Conservation (phyloP, 2,888 invertebrate species). For the Sesamia inferens region DNA sequence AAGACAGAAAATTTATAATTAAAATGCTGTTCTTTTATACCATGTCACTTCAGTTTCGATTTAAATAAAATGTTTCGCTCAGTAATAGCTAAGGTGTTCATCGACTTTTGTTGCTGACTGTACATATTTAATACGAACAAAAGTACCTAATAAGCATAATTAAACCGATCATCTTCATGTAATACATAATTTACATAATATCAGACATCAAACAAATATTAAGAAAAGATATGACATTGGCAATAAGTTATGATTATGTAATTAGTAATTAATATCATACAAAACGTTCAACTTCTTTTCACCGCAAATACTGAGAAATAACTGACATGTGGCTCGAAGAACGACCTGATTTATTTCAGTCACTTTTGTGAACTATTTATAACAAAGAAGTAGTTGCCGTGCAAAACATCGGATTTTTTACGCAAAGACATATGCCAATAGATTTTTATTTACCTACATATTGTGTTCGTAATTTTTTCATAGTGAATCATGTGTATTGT, state of each 20-base stretch:
- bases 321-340: conserved; percentile 26
- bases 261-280: neutral
- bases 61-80: no score
- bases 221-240: neutral
- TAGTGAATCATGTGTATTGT: neutral
- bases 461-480: neutral
- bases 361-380: conserved; percentile 56
- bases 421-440: neutral
- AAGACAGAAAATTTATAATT: no score
- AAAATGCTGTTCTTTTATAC: no score
- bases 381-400: conserved; percentile 38
- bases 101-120: no score
- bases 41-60: no score
- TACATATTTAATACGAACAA: neutral
- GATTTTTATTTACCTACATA: neutral
- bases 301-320: conserved; percentile 8
- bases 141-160: conserved; percentile 8
- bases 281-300: neutral
- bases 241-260: neutral
- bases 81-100: no score
- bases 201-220: conserved; percentile 3
- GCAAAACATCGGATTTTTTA: conserved; percentile 19
- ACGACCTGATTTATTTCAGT: conserved; percentile 59
- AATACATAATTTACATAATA: conserved; percentile 10
- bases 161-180: conserved; percentile 6